Base-by-base conservation (phyloP, 2,113 vertebrate species). In the Saguinus midas region DNA sequence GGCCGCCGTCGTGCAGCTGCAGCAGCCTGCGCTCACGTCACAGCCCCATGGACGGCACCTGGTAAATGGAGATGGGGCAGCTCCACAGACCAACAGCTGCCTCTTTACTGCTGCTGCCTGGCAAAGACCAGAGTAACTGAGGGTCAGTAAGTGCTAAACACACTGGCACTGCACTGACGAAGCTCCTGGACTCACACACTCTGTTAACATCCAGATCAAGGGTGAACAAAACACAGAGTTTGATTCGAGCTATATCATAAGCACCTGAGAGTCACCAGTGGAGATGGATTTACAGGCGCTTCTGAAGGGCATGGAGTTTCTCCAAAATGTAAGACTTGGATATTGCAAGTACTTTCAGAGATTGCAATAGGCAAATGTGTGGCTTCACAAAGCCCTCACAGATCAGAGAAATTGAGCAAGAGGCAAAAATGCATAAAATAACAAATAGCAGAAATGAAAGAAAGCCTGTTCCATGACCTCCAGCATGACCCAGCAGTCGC, bases 41-140 rank as follows among this genome's bases (percentile, higher is more conserved):
- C 4, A 13, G 48, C 18, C 48, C 35, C 3, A 0, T 0, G 5
- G 37, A 23, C 3, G 32, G 45, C 7, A 32, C 27, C 45, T 61
- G 29, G 40, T 6, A 0, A 4, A 29, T 5, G 23, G 68, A 13
- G 1, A 8, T 1, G 2, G 0, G 1, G 57, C 25, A 27, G 35
- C 48, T 9, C 2, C 1, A 1, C 32, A 43, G 35, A 68, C 55
- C 27, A 83, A 52, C 57, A n/a, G 9, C 16, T 40, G 37, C 72
- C 61, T 89, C 32, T 76, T 79, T 16, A 17, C 43, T 27, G n/a
- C 58, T 32, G 23, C n/a, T 12, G 12, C 25, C 37, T 52, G 4
- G 29, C 0, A 2, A 16, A 75, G 40, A 25, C 48, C n/a, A n/a
- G 50, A 17, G 12, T 23, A 64, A 40, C 11, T 0, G 0, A 61